phyloP scores from a whole-genome alignment of 2,797 vertebrate genomes.

The Erpetoichthys calabaricus region DNA sequence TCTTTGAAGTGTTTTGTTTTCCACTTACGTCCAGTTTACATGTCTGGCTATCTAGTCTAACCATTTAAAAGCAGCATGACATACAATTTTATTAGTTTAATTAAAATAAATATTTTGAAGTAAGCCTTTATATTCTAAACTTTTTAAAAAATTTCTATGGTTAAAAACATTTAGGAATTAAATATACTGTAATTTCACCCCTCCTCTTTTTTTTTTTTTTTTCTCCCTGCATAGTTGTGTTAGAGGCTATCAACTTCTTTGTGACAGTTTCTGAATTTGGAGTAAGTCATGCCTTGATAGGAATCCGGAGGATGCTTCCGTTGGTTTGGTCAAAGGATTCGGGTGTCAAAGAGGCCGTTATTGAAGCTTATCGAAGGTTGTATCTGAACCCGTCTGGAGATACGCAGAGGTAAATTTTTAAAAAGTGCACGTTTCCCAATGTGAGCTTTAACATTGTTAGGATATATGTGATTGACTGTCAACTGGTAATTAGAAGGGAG shows the following conservation, averaged over 20 bases:
- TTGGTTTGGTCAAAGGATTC: slow-evolving; percentile 86
- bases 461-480: neutral
- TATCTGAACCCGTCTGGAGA: slow-evolving; percentile 71
- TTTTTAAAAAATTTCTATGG: too few relatives aligned
- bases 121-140: too few relatives aligned
- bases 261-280: slow-evolving; percentile 79
- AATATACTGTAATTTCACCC: too few relatives aligned
- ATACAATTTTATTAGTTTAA: too few relatives aligned
- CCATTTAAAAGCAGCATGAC: too few relatives aligned
- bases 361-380: slow-evolving; percentile 77
- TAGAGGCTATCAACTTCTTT: slow-evolving; percentile 91
- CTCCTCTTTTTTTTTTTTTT: neutral
- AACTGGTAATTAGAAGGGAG: too few relatives aligned
- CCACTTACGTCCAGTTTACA: too few relatives aligned
- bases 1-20: too few relatives aligned
- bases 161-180: neutral
- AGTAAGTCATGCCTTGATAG: slow-evolving; percentile 70
- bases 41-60: too few relatives aligned
- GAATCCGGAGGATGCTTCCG: slow-evolving; percentile 84
- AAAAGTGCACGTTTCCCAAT: neutral
- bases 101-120: too few relatives aligned
- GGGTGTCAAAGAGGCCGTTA: slow-evolving; percentile 74
- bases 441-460: neutral
- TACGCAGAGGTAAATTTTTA: slow-evolving; percentile 18
- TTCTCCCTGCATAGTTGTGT: slow-evolving; percentile 63